A percentile compares a stretch with the other conserved stretches of the same genome.
phyloP scores from a whole-genome alignment of 2,797 vertebrate species.

The Hephaestus fuliginosus region DNA sequence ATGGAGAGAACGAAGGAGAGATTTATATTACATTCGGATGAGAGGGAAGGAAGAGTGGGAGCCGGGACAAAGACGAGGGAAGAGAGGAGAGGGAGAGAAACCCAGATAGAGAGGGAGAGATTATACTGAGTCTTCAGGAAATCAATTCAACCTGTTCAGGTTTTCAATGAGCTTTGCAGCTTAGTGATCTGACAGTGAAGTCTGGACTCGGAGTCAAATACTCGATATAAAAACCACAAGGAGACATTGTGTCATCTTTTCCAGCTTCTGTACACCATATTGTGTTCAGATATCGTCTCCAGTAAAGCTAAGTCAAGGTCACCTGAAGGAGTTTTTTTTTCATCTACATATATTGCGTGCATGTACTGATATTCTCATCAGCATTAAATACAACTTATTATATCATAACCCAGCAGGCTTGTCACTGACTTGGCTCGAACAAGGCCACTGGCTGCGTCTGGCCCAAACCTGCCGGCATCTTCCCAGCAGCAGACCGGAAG shows the following conservation, averaged over 20 bases:
- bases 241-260: conserved; percentile 11
- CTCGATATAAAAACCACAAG: background rate
- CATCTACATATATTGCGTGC: background rate
- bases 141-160: conserved; percentile 51
- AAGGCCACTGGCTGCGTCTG: conserved; percentile 43
- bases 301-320: conserved; percentile 14
- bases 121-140: conserved; percentile 31
- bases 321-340: conserved; percentile 4
- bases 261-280: background rate
- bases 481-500: conserved; percentile 66
- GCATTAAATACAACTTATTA: conserved; percentile 41
- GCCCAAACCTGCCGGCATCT: conserved; percentile 54
- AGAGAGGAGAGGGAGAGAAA: conserved; percentile 1
- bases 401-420: conserved; percentile 53
- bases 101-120: conserved; percentile 28
- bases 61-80: background rate
- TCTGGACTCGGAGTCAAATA: conserved; percentile 26
- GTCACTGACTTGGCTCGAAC: conserved; percentile 68
- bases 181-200: conserved; percentile 33
- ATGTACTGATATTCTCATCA: conserved; percentile 8
- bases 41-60: background rate
- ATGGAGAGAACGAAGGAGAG: conserved; percentile 34
- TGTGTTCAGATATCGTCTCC: conserved; percentile 10
- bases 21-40: conserved; percentile 9
- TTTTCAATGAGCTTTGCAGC: conserved; percentile 46